Evolutionary conservation across 2,888 invertebrate genomes (phyloP), one percentile per base, ranked within the genome.

Genomic region (Latrodectus elegans): DNA sequence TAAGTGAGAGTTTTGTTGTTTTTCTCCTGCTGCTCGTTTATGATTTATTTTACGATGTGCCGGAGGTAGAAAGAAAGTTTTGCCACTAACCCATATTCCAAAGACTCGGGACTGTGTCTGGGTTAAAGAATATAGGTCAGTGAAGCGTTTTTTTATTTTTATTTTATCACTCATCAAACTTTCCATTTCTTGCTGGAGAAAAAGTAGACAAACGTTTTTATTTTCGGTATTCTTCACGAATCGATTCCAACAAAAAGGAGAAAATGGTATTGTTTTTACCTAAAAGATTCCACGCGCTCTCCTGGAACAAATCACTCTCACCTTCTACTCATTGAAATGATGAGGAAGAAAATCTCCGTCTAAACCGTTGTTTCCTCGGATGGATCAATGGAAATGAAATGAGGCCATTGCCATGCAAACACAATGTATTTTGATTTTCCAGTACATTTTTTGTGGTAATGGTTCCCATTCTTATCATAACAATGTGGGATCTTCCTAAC

Each of bases 91-190:
- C 84, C 65, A 84, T 26, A 73, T 84, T 73, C 60, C 11, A 51
- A 68, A 77, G 52, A 51, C 78, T 70, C 64, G n/a, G 51, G 49
- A 80, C 74, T 78, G 72, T 84, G 84, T 84, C 84, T 84, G 84
- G 84, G 84, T 84, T 77, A 84, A 53, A 26, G 73, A 53, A 84
- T 77, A 60, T 84, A 65, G 84, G 84, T 84, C 84, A 84, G 72
- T 64, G 22, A 22, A 9, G 49, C 26, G 67, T 14, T 78, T 65
- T 77, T 38, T 38, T n/a, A n/a, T n/a, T n/a, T n/a, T n/a, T n/a
- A n/a, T n/a, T n/a, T 4, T 38, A 38, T 38, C 38, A 38, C 38
- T 38, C 4, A 38, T 38, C 38, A 38, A 38, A 38, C 38, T 38
- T 38, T 38, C 38, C 38, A 38, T 38, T 38, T 38, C 38, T 38